These are phyloP conservation scores for Myripristis jacobus DNA, from an alignment of 2,797 vertebrate genomes.

Conservation along the genomic window DNA sequence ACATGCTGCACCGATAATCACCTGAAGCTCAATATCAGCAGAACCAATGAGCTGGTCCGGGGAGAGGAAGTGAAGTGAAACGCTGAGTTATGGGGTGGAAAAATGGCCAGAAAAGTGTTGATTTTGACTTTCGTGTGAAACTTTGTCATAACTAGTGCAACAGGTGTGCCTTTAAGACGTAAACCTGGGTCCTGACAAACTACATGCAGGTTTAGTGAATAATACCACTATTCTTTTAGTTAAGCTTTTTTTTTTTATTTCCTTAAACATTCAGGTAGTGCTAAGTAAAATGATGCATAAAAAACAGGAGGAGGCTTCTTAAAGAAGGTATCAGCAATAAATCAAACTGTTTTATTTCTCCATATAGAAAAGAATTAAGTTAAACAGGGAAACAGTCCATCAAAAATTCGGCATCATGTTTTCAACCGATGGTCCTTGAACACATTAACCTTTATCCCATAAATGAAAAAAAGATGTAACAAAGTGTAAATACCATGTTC, in stretches of 20 bases:
- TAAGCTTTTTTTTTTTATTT: not conserved
- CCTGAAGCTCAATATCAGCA: too few relatives aligned
- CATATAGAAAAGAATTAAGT: conserved; percentile 85
- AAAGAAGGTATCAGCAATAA: conserved; percentile 77
- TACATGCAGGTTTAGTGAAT: too few relatives aligned
- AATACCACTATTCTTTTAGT: too few relatives aligned
- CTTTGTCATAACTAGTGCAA: too few relatives aligned
- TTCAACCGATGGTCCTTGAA: conserved; percentile 80
- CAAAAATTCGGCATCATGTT: conserved; percentile 79
- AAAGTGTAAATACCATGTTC: conserved; percentile 92
- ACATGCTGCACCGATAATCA: too few relatives aligned
- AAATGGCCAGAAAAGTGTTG: too few relatives aligned
- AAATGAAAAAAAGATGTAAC: conserved; percentile 81
- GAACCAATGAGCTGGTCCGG: too few relatives aligned
- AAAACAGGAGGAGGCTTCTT: conserved; percentile 32
- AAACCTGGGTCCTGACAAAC: not conserved
- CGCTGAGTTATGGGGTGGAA: too few relatives aligned
- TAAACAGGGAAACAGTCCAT: conserved; percentile 85
- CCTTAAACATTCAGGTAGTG: not conserved
- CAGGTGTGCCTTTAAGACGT: too few relatives aligned
- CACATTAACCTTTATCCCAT: conserved; percentile 82
- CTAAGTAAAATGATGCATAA: not conserved
- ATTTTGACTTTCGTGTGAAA: too few relatives aligned
- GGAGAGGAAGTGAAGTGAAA: too few relatives aligned
- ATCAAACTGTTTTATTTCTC: conserved; percentile 83